Percentiles rank a stretch among this genome's conserved stretches.
These are phyloP conservation scores for Drosophila serrata DNA, from an alignment of 1,140 invertebrate species.

Conservation along the genomic window DNA sequence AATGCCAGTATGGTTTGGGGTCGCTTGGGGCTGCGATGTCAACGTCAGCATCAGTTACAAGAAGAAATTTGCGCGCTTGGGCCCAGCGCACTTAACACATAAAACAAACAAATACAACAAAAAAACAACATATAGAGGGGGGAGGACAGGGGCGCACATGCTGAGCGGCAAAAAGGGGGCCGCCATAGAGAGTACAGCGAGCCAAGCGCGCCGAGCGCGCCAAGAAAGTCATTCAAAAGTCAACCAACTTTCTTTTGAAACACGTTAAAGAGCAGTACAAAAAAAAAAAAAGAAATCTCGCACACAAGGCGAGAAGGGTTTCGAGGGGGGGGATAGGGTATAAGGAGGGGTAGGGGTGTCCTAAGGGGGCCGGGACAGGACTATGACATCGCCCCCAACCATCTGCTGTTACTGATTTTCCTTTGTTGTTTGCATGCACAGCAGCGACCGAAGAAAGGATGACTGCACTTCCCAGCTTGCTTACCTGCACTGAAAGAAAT, in stretches of 20 bases:
- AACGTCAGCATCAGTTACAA: conserved; percentile 70
- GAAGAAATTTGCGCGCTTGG: conserved; percentile 71
- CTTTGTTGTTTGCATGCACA: conserved; percentile 83
- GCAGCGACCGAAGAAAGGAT: conserved; percentile 44
- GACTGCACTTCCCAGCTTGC: conserved; percentile 36
- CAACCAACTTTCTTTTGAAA: conserved; percentile 84
- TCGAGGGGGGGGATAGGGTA: not conserved
- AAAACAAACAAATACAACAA: conserved; percentile 63
- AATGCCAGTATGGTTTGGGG: not conserved
- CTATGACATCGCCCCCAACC: conserved; percentile 51
- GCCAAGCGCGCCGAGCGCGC: conserved; percentile 54
- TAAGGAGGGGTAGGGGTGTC: not conserved
- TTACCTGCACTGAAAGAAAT: conserved; percentile 19
- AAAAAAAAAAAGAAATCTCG: conserved; percentile 38
- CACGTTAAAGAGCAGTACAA: conserved; percentile 73
- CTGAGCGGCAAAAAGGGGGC: not conserved
- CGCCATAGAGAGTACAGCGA: conserved; percentile 11
- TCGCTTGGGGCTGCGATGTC: conserved; percentile 69
- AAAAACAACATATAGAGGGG: conserved; percentile 17
- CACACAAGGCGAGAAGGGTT: conserved; percentile 29
- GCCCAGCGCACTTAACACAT: conserved; percentile 83
- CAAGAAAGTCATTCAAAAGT: conserved; percentile 84
- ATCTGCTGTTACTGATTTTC: conserved; percentile 78
- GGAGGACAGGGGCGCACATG: not conserved
- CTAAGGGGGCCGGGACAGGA: not conserved